Conservation (phyloP, 2,113 vertebrate species). For the Pagrus major region DNA sequence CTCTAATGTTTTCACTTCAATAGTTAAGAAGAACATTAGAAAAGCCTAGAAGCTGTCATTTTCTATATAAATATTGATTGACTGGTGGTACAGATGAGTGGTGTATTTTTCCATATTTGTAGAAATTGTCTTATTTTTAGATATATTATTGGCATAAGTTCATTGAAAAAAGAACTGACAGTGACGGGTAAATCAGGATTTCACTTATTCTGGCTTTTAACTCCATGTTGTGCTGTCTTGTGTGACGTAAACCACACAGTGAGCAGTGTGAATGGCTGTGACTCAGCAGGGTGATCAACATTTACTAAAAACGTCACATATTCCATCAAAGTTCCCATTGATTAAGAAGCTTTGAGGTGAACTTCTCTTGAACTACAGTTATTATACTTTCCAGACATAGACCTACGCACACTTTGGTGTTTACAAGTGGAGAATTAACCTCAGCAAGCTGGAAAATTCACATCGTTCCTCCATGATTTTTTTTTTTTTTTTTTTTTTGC, state of each 20-base stretch:
- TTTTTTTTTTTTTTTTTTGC: conserved; percentile 4
- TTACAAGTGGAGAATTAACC: conserved; percentile 41
- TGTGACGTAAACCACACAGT: conserved; percentile 41
- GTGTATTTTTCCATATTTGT: neutral
- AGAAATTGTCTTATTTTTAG: neutral
- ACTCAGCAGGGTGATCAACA: conserved; percentile 59
- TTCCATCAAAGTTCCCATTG: conserved; percentile 45
- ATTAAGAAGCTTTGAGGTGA: conserved; percentile 29
- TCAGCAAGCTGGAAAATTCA: conserved; percentile 69
- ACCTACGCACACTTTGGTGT: conserved; percentile 28
- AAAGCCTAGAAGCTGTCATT: neutral
- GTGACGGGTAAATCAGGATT: neutral
- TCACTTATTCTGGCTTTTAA: conserved; percentile 17
- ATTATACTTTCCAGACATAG: conserved; percentile 60
- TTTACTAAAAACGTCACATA: conserved; percentile 46
- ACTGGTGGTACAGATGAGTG: neutral
- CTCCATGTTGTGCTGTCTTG: conserved; percentile 24
- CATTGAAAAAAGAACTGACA: neutral
- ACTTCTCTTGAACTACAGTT: neutral
- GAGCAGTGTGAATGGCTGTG: conserved; percentile 47
- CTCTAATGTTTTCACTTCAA: neutral
- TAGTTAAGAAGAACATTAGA: neutral
- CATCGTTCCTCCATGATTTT: conserved; percentile 48
- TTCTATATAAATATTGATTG: neutral
- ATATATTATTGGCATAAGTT: neutral